Base-by-base conservation (phyloP, 2,888 invertebrate species). In the Aelia acuminata region DNA sequence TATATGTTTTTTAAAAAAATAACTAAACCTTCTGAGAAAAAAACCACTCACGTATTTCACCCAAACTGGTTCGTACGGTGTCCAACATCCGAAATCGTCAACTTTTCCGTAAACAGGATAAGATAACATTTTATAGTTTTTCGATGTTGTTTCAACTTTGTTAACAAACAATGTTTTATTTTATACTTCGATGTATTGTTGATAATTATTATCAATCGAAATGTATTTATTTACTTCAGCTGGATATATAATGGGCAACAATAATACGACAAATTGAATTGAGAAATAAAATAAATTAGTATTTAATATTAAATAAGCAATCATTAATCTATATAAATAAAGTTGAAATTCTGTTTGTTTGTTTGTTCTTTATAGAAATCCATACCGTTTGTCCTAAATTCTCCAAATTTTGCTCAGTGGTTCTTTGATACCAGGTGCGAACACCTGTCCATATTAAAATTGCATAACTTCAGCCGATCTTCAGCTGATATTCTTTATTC, bases 81-180 rank as follows among this genome's bases (percentile, higher is more conserved):
- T 87, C 87, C 87, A 87, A 39, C 53, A 63, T 43, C 87, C 87
- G 80, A 75, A 87, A 35, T 87, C 87, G 50, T 87, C 87, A 47
- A 87, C 35, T 39, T 87, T 87, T 43, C 84, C 53, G n/a, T 87
- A 87, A 75, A 87, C 49, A 0, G 87, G 87, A 48, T 49, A 84
- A 49, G 49, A 84, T 49, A 84, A 57, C 87, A 87, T 87, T n/a
- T 43, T 86, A 57, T 7, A n/a, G 1, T 31, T 80, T 43, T 80
- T 49, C 47, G 49, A 50, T 47, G 48, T 85, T 57, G 39, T n/a
- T 85, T 85, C 49, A 35, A 53, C n/a, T 53, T 85, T 53, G 49
- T n/a, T n/a, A 31, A 35, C 50, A 49, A 50, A 50, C 85, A 85
- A 85, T 53, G 85, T 85, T 85, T 85, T 31, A 50, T 85, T 85